phyloP scores from a whole-genome alignment of 2,113 vertebrate species.

The Ptyas mucosa region DNA sequence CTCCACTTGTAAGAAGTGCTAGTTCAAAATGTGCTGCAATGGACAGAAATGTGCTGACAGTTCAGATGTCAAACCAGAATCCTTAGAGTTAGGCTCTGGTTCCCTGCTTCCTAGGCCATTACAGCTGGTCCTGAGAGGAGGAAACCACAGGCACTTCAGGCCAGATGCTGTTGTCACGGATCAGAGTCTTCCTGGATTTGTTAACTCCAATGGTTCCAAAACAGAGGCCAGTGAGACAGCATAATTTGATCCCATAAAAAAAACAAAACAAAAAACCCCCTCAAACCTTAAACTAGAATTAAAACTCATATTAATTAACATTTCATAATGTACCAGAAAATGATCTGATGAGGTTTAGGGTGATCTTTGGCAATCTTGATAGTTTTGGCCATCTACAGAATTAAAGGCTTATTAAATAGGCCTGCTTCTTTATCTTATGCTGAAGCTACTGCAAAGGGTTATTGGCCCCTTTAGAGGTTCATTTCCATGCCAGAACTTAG shows the following conservation, averaged over 20 bases:
- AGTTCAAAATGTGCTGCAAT: slow-evolving; percentile 1
- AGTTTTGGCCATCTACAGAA: not conserved
- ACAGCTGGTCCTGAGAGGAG: not conserved
- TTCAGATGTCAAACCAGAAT: not conserved
- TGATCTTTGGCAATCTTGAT: not conserved
- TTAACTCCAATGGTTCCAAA: not conserved
- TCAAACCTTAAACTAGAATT: not conserved
- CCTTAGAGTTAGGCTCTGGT: not conserved
- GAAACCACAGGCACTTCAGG: not conserved
- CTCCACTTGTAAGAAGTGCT: not conserved
- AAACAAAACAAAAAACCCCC: too few relatives aligned
- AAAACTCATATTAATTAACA: not conserved
- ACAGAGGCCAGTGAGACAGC: not conserved
- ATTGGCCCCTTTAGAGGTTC: not conserved
- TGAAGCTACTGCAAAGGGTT: not conserved
- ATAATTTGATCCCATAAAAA: not conserved
- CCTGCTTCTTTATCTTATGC: not conserved
- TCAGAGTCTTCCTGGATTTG: not conserved
- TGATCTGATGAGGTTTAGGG: not conserved
- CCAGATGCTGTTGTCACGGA: not conserved
- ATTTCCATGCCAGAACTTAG: not conserved
- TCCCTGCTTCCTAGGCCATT: not conserved
- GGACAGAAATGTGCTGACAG: not conserved
- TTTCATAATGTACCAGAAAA: not conserved
- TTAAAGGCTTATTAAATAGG: not conserved